Evolutionary conservation across 2,888 invertebrate genomes (phyloP).

Genomic region (Drosophila merina): DNA sequence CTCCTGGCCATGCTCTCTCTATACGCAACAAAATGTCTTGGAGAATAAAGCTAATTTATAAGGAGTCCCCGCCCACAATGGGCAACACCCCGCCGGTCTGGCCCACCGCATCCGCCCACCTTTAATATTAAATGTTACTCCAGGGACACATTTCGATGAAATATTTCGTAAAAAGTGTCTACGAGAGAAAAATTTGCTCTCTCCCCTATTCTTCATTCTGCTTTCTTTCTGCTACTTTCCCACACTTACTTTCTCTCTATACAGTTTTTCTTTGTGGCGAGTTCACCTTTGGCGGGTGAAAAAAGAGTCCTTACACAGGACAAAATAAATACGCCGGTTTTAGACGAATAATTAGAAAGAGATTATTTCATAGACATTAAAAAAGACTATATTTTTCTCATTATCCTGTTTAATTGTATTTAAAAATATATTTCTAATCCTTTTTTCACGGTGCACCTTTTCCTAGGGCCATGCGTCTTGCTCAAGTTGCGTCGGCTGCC

Average conservation of each 20-base stretch:
- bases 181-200: slow-evolving; percentile 77
- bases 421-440: neutral
- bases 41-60: slow-evolving; percentile 82
- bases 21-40: slow-evolving; percentile 79
- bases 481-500: slow-evolving; percentile 50
- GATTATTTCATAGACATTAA: neutral
- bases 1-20: slow-evolving; percentile 64
- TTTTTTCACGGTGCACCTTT: slow-evolving; percentile 23
- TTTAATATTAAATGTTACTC: slow-evolving; percentile 84
- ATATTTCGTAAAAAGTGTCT: slow-evolving; percentile 84
- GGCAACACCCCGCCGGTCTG: slow-evolving; percentile 10
- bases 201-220: slow-evolving; percentile 20
- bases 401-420: slow-evolving; percentile 48
- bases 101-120: slow-evolving; percentile 62
- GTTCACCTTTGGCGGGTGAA: slow-evolving; percentile 14
- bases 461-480: slow-evolving; percentile 48
- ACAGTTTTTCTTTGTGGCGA: slow-evolving; percentile 15
- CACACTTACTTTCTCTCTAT: neutral
- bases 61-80: slow-evolving; percentile 54
- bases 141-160: slow-evolving; percentile 85
- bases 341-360: neutral
- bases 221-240: slow-evolving; percentile 12
- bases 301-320: neutral
- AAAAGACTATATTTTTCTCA: slow-evolving; percentile 1
- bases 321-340: neutral